A percentile compares a stretch with the other conserved stretches of the same genome.
Evolutionary conservation across 2,797 vertebrate genomes (phyloP).

Genomic region (Oophaga sylvatica): DNA sequence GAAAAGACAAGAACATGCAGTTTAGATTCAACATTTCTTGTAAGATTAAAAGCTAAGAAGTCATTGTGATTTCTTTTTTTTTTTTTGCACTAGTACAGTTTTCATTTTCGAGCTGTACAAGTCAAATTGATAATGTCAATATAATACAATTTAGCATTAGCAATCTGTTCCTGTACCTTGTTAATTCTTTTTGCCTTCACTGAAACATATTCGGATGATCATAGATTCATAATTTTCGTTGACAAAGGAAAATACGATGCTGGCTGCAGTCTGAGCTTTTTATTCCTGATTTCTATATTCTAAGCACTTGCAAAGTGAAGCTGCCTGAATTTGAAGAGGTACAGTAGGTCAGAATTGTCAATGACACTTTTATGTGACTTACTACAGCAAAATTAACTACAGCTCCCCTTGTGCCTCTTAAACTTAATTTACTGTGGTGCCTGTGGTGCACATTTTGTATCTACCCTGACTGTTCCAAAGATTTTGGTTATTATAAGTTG

Average conservation of each 20-base stretch:
- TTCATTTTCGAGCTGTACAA: neutral
- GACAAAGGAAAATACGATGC: neutral
- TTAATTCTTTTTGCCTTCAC: neutral
- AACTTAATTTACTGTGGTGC: neutral
- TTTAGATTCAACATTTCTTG: too few species aligned
- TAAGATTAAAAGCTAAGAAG: too few species aligned
- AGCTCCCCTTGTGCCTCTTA: neutral
- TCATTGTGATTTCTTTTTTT: too few species aligned
- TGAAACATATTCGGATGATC: neutral
- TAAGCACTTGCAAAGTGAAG: too few species aligned
- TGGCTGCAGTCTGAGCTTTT: neutral
- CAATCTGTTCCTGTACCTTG: neutral
- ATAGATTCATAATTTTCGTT: neutral
- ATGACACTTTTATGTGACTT: neutral
- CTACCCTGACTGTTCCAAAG: too few species aligned
- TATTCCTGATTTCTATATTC: neutral
- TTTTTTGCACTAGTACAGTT: neutral
- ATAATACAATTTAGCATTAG: neutral
- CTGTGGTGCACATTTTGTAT: neutral
- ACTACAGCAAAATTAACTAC: neutral
- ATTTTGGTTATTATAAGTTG: too few species aligned
- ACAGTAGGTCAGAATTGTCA: too few species aligned
- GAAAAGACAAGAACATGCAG: too few species aligned
- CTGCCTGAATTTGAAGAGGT: too few species aligned
- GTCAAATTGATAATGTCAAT: neutral